Conservation (phyloP, 1,140 invertebrate species). For the Pachyrhynchus sulphureomaculatus region DNA sequence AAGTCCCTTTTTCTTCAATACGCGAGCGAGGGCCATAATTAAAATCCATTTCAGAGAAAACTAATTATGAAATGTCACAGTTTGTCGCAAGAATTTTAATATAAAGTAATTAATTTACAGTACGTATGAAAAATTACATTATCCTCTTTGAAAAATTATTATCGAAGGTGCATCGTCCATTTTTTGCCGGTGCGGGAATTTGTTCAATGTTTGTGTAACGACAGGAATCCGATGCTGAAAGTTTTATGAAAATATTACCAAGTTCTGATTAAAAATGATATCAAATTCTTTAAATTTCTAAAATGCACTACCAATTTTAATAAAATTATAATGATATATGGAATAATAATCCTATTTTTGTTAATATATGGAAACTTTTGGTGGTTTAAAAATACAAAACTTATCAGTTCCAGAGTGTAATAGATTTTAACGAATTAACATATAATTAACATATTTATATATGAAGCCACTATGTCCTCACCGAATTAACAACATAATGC, state of each 20-base stretch:
- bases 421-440: too few species aligned
- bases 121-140: constrained; percentile 34
- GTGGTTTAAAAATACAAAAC: too few species aligned
- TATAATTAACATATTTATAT: too few species aligned
- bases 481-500: too few species aligned
- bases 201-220: constrained; percentile 19
- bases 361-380: too few species aligned
- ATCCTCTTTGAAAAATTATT: constrained; percentile 17
- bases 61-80: constrained; percentile 38
- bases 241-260: constrained; percentile 18
- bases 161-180: constrained; percentile 18
- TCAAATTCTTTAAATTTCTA: constrained; percentile 5
- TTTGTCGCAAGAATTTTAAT: constrained; percentile 40
- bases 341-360: too few species aligned
- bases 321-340: too few species aligned
- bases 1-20: constrained; percentile 9
- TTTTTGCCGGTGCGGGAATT: constrained; percentile 9
- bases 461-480: too few species aligned
- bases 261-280: constrained; percentile 7
- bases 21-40: constrained; percentile 29
- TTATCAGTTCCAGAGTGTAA: too few species aligned
- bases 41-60: constrained; percentile 37
- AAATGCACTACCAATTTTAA: too few species aligned
- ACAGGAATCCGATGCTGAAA: constrained; percentile 11
- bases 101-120: constrained; percentile 40